Evolutionary conservation across 1,140 invertebrate species (phyloP).

Genomic region (Melitaea cinxia): DNA sequence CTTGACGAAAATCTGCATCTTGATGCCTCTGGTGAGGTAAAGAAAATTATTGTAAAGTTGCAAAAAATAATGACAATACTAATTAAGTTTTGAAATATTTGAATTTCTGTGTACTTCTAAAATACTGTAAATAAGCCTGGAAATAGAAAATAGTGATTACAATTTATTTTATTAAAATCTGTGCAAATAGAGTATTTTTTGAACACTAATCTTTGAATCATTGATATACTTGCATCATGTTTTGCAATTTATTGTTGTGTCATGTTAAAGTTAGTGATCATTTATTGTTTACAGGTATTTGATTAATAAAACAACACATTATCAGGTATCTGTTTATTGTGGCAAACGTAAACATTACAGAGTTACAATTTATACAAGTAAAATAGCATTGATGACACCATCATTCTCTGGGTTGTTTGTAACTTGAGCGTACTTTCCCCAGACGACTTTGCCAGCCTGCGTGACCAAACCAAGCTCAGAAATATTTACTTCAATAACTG

Average conservation of each 20-base stretch:
- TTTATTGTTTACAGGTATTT: background rate
- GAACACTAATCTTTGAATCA: no score
- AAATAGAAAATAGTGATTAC: no score
- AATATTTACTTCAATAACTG: constrained; percentile 98
- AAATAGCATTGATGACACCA: constrained; percentile 99
- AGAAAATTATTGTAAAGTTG: no score
- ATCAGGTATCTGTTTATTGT: constrained; percentile 43
- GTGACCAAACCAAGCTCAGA: constrained; percentile 99
- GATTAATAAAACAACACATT: constrained; percentile 2
- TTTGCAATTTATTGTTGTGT: no score
- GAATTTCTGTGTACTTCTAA: no score
- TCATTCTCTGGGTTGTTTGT: constrained; percentile 99
- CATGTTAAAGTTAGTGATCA: no score
- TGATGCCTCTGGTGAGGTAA: constrained; percentile 45
- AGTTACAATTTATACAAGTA: constrained; percentile 90
- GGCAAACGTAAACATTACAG: constrained; percentile 31
- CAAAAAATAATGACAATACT: no score
- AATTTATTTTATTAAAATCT: no score
- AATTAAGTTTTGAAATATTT: no score
- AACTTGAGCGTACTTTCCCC: constrained; percentile 99
- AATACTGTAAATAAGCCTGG: no score
- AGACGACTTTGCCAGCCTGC: constrained; percentile 99
- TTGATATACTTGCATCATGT: no score
- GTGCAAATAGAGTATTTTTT: no score
- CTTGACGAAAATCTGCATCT: constrained; percentile 97